Percentiles rank a stretch among this genome's conserved stretches.
phyloP scores from a whole-genome alignment of 2,797 vertebrate genomes.

The Onychomys arenicola region DNA sequence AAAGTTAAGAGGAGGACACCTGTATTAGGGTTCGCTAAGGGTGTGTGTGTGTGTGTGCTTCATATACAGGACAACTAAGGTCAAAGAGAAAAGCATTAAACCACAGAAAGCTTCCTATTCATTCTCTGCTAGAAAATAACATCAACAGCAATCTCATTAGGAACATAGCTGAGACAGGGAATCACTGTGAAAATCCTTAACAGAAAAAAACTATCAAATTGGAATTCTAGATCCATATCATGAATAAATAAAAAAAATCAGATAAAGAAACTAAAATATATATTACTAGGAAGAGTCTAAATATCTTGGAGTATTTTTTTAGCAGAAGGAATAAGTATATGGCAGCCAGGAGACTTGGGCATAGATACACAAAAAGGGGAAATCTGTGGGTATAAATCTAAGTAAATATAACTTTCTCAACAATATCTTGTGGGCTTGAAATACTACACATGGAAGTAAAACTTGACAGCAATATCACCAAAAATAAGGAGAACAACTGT shows the following conservation, averaged over 20 bases:
- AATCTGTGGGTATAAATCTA: not conserved
- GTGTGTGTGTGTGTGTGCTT: not conserved
- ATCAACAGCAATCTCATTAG: not conserved
- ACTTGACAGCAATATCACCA: not conserved
- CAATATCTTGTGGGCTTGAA: not conserved
- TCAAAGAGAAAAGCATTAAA: slow-evolving; percentile 36
- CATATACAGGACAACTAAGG: not conserved
- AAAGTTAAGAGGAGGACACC: not conserved
- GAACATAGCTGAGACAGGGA: not conserved
- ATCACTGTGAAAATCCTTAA: not conserved
- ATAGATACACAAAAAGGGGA: not conserved
- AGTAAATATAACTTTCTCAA: slow-evolving; percentile 32
- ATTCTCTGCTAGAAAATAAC: not conserved
- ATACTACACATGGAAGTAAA: slow-evolving; percentile 3
- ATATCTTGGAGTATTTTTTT: not conserved
- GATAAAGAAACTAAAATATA: not conserved
- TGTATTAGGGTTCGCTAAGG: not conserved
- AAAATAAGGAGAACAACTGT: not conserved
- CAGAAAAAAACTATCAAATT: not conserved
- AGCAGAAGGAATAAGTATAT: not conserved
- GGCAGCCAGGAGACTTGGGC: not conserved
- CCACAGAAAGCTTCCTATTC: not conserved
- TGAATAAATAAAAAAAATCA: slow-evolving; percentile 38
- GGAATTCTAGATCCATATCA: not conserved
- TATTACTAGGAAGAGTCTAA: not conserved